Conservation (phyloP, 2,113 vertebrate genomes). For the Laterallus jamaicensis region DNA sequence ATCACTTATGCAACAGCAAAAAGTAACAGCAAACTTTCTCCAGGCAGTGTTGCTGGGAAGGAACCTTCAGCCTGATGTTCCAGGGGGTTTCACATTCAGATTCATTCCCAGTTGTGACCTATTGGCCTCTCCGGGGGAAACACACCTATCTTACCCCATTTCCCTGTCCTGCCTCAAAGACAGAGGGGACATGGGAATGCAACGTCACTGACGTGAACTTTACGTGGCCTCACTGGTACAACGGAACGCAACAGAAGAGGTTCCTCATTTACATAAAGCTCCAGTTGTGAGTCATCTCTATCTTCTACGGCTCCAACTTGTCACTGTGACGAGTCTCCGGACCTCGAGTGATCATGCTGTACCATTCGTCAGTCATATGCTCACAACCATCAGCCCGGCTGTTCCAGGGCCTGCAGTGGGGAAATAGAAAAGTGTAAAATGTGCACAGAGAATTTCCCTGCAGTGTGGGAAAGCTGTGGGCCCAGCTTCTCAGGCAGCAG, state of each 20-base stretch:
- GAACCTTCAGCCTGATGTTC: not conserved
- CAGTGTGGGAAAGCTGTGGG: not conserved
- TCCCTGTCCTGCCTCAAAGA: not conserved
- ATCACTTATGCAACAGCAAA: conserved; percentile 4
- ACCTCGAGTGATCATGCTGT: not conserved
- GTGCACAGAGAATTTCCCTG: conserved; percentile 16
- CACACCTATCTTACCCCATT: not conserved
- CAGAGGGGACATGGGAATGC: not conserved
- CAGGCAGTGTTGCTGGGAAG: not conserved
- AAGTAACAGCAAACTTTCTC: not conserved
- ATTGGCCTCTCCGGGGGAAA: not conserved
- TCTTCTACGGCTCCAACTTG: not conserved
- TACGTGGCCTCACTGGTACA: not conserved
- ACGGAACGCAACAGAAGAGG: not conserved
- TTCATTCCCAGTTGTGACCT: not conserved
- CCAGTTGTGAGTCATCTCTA: conserved; percentile 18
- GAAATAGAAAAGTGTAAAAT: not conserved
- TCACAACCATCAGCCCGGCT: not conserved
- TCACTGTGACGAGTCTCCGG: conserved; percentile 15
- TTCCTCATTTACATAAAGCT: conserved; percentile 44
- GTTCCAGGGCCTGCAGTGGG: not conserved
- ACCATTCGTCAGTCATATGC: not conserved
- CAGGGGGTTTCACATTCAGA: not conserved
- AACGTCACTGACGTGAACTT: not conserved
- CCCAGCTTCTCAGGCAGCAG: not conserved